Conservation (phyloP, 2,797 vertebrate species). For the Dicrostonyx torquatus region DNA sequence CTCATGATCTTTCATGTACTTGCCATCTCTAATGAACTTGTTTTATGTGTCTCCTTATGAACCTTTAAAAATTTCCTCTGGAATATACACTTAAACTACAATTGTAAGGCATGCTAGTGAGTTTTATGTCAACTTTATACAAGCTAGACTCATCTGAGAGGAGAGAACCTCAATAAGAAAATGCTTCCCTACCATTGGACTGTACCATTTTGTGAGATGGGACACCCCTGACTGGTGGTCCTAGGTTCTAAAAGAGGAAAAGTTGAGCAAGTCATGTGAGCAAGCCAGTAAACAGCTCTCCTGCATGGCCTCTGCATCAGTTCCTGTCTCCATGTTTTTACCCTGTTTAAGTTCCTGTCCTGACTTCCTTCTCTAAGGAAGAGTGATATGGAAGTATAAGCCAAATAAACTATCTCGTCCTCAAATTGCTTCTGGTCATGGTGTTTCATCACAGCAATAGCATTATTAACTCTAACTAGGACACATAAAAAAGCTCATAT, state of each 20-base stretch:
- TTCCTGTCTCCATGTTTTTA: too few species aligned
- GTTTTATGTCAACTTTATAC: not conserved
- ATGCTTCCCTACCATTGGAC: not conserved
- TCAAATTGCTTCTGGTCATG: not conserved
- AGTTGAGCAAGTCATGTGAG: not conserved
- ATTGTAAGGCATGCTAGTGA: not conserved
- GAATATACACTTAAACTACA: not conserved
- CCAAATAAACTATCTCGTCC: not conserved
- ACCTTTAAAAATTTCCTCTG: not conserved
- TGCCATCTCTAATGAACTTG: not conserved
- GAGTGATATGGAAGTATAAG: not conserved
- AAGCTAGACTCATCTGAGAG: not conserved
- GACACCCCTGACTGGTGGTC: not conserved
- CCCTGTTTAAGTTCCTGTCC: not conserved
- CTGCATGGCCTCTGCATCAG: not conserved
- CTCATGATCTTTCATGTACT: not conserved
- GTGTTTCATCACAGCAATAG: not conserved
- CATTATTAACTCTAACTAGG: not conserved
- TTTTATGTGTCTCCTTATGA: slow-evolving; percentile 15
- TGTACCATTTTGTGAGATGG: not conserved
- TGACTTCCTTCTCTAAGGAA: too few species aligned
- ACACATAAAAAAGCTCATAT: not conserved
- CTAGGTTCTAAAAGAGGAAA: not conserved
- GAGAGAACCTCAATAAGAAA: not conserved
- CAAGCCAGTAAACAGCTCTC: not conserved